A percentile compares a stretch with the other conserved stretches of the same genome.
Conservation (phyloP, 2,113 vertebrate genomes). For the Mormyrus iriodes region DNA sequence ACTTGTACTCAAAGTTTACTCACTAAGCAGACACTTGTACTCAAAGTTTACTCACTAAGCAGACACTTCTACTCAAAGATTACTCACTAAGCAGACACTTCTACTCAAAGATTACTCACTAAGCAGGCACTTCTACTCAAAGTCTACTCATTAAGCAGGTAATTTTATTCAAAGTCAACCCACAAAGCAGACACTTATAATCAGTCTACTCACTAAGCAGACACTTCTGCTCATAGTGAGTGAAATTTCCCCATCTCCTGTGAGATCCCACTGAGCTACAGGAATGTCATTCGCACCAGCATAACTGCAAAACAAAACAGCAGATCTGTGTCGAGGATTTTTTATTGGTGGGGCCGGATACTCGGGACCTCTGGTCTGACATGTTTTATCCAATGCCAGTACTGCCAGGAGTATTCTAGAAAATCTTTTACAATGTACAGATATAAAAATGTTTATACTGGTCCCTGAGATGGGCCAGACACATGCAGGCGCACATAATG, state of each 20-base stretch:
- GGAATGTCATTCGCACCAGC: background rate
- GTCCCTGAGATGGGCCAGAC: background rate
- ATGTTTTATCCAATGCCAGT: background rate
- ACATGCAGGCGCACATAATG: background rate
- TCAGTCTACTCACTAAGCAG: background rate
- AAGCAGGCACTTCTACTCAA: background rate
- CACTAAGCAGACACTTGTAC: background rate
- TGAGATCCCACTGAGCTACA: background rate
- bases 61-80: background rate
- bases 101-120: background rate
- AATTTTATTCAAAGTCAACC: too few relatives aligned
- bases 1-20: background rate
- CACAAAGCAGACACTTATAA: background rate
- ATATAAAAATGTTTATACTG: constrained; percentile 8
- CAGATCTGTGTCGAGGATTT: background rate
- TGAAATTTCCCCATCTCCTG: background rate
- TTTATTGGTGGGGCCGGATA: background rate
- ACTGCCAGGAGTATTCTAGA: background rate
- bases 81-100: background rate
- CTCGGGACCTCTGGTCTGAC: background rate
- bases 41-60: background rate
- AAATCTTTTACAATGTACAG: background rate
- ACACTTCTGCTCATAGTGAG: background rate
- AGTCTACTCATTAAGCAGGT: background rate
- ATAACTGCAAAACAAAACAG: background rate